Percentiles rank a stretch among this genome's conserved stretches.
phyloP scores from a whole-genome alignment of 2,797 vertebrate genomes.

The Halcyon smyrnensis region DNA sequence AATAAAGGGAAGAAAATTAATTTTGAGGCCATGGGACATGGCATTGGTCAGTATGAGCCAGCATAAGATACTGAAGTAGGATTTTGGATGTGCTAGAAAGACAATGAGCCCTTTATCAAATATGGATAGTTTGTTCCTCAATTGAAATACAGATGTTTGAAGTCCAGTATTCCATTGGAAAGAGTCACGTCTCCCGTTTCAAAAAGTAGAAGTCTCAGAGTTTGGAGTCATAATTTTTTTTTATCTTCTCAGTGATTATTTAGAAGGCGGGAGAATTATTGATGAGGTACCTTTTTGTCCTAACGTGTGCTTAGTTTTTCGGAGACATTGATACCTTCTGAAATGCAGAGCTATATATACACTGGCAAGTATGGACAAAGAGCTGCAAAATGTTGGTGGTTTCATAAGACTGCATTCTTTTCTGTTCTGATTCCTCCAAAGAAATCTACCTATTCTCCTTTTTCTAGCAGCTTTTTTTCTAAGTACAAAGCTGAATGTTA shows the following conservation, averaged over 20 bases:
- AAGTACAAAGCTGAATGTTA: background rate
- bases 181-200: background rate
- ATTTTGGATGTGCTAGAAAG: background rate
- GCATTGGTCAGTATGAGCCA: background rate
- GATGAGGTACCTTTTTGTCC: background rate
- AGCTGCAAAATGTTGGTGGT: background rate
- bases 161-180: background rate
- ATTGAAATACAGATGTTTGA: background rate
- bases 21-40: background rate
- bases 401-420: background rate
- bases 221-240: background rate
- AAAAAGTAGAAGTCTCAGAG: background rate
- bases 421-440: background rate
- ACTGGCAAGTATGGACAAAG: background rate
- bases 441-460: background rate
- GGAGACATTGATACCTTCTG: background rate
- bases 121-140: background rate
- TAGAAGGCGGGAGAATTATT: background rate
- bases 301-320: background rate
- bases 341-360: background rate
- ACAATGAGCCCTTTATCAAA: background rate
- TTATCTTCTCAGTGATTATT: background rate
- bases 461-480: background rate
- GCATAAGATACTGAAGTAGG: background rate
- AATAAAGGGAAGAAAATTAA: background rate